phyloP scores from a whole-genome alignment of 1,140 invertebrate species.

The roundworm (Caenorhabditis elegans) region DNA sequence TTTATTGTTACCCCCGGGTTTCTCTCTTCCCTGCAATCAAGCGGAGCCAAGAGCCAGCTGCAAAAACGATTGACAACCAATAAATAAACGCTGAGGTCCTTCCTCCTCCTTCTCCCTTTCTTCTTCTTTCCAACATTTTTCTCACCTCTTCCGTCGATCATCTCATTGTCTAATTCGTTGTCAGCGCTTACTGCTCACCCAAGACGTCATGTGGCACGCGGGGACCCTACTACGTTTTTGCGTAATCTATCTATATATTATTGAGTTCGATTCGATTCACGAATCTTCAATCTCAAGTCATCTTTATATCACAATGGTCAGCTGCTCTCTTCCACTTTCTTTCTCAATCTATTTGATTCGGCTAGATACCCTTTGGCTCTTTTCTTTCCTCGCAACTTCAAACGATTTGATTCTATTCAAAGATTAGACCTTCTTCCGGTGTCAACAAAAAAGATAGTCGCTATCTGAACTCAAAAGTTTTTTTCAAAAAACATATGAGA shows the following conservation, averaged over 20 bases:
- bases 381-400: not conserved
- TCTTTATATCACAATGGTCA: conserved; percentile 27
- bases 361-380: not conserved
- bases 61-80: conserved; percentile 23
- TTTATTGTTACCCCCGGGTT: not conserved
- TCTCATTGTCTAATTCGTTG: conserved; percentile 2
- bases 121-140: conserved; percentile 5
- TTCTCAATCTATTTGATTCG: too few relatives aligned
- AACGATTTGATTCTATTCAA: conserved; percentile 21
- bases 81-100: conserved; percentile 27
- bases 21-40: not conserved
- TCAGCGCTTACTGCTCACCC: not conserved
- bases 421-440: conserved; percentile 1
- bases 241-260: conserved; percentile 23
- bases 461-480: not conserved
- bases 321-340: conserved; percentile 10
- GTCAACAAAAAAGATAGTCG: not conserved
- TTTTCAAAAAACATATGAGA: not conserved
- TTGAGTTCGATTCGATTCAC: conserved; percentile 11
- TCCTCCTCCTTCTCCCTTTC: not conserved
- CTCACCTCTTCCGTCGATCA: not conserved
- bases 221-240: not conserved
- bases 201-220: not conserved
- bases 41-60: not conserved
- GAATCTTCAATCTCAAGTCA: not conserved